phyloP scores from a whole-genome alignment of 2,888 invertebrate genomes.

The Andrena trimmerana region DNA sequence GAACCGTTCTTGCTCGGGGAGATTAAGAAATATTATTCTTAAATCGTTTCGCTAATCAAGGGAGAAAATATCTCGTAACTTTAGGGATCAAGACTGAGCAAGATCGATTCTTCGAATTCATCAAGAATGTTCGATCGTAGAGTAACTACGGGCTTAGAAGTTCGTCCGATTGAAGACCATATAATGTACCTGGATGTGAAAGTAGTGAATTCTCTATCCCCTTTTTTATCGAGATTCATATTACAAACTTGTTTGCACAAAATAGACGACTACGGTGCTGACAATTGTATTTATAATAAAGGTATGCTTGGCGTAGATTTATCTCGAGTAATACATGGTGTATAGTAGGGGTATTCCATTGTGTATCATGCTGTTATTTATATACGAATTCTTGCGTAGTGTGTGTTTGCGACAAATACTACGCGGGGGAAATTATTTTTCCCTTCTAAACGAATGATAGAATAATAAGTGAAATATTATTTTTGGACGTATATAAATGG shows the following conservation, averaged over 20 bases:
- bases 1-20: constrained; percentile 91
- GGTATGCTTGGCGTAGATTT: background rate
- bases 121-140: constrained; percentile 16
- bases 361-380: constrained; percentile 13
- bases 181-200: constrained; percentile 53
- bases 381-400: background rate
- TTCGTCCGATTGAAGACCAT: constrained; percentile 38
- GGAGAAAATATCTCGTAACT: constrained; percentile 2
- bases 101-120: constrained; percentile 10
- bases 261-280: background rate
- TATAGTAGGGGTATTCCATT: background rate
- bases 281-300: constrained; percentile 24
- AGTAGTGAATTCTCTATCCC: constrained; percentile 36
- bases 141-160: constrained; percentile 27
- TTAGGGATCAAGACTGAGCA: constrained; percentile 43
- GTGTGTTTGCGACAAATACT: background rate
- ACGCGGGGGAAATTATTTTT: background rate
- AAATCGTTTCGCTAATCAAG: constrained; percentile 60
- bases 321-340: background rate
- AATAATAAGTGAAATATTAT: constrained; percentile 29
- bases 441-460: background rate
- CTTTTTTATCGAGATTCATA: constrained; percentile 25
- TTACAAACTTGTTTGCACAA: constrained; percentile 32
- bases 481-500: constrained; percentile 35
- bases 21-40: constrained; percentile 93